Percentiles rank a stretch among this genome's conserved stretches.
Conservation (phyloP, 2,888 invertebrate species). For the Troilus luridus region DNA sequence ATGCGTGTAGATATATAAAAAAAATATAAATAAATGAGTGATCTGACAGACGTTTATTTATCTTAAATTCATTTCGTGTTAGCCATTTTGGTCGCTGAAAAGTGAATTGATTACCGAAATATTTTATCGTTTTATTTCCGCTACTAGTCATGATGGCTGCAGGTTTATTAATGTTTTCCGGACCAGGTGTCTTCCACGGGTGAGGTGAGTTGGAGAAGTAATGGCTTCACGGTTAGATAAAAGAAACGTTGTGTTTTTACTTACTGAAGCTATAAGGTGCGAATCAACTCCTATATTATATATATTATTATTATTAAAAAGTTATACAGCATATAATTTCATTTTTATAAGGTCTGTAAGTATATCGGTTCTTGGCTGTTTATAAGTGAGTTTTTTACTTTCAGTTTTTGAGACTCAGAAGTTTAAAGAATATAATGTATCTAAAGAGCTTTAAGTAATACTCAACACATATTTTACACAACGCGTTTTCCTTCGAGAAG, state of each 20-base stretch:
- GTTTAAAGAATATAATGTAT: too few relatives aligned
- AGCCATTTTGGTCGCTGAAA: not conserved
- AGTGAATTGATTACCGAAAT: not conserved
- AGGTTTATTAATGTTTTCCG: not conserved
- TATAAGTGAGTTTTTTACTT: too few relatives aligned
- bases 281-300: too few relatives aligned
- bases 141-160: not conserved
- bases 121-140: not conserved
- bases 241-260: not conserved
- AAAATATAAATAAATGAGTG: not conserved
- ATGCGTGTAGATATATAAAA: constrained; percentile 18
- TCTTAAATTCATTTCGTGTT: not conserved
- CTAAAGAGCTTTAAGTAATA: too few relatives aligned
- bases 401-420: too few relatives aligned
- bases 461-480: too few relatives aligned
- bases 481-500: too few relatives aligned
- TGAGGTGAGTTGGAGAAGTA: not conserved
- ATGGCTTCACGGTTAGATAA: not conserved
- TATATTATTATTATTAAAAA: too few relatives aligned
- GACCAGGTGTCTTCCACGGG: not conserved
- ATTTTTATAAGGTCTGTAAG: too few relatives aligned
- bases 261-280: not conserved
- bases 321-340: too few relatives aligned
- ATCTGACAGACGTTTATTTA: not conserved
- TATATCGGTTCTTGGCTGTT: too few relatives aligned